Conservation (phyloP, 2,888 invertebrate genomes). For the Chalcis sispes region DNA sequence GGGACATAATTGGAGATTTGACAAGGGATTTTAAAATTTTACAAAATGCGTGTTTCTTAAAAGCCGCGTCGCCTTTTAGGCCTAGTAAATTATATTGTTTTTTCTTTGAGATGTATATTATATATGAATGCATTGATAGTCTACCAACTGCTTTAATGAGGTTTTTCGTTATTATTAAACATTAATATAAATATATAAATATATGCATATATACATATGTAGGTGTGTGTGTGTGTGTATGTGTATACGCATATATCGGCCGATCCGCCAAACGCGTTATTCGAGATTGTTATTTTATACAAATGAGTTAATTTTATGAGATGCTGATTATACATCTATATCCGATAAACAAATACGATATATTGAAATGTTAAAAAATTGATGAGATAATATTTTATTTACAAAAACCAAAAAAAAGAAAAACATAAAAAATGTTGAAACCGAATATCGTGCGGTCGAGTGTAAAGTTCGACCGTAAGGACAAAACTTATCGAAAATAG, state of each 20-base stretch:
- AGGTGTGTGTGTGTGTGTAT: no score
- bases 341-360: slow-evolving; percentile 7
- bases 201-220: slow-evolving; percentile 1
- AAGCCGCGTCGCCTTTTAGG: slow-evolving; percentile 73
- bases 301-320: slow-evolving; percentile 39
- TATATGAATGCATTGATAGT: slow-evolving; percentile 71
- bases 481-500: slow-evolving; percentile 7
- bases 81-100: slow-evolving; percentile 70
- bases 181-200: slow-evolving; percentile 41
- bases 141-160: slow-evolving; percentile 65
- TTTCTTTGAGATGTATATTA: slow-evolving; percentile 65
- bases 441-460: not conserved
- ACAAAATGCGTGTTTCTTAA: slow-evolving; percentile 19
- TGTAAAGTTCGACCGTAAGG: not conserved
- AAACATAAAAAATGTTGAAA: slow-evolving; percentile 1
- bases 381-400: slow-evolving; percentile 36
- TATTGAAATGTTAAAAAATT: slow-evolving; percentile 29
- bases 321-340: slow-evolving; percentile 22
- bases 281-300: slow-evolving; percentile 46
- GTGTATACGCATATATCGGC: slow-evolving; percentile 49
- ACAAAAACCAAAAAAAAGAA: slow-evolving; percentile 21
- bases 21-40: slow-evolving; percentile 6
- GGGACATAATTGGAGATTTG: not conserved
- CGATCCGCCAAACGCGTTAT: slow-evolving; percentile 56
- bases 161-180: slow-evolving; percentile 39